Conservation (phyloP, 2,888 invertebrate species). For the Cryptocephalus primarius region DNA sequence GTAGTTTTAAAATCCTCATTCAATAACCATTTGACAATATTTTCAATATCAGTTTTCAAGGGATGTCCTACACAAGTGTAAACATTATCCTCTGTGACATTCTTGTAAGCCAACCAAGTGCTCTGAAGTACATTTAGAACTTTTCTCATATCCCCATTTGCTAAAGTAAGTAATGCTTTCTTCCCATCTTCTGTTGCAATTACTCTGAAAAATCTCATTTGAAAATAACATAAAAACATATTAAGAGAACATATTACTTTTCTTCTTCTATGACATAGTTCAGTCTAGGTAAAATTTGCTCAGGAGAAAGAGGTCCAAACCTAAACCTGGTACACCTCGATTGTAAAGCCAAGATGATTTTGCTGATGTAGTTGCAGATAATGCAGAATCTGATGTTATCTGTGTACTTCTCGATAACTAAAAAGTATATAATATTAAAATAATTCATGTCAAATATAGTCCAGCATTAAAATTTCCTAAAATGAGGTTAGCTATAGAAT, state of each 20-base stretch:
- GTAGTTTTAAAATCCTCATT: conserved; percentile 64
- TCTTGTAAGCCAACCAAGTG: conserved; percentile 84
- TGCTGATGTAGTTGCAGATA: conserved; percentile 96
- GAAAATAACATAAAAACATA: background rate
- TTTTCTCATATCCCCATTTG: conserved; percentile 96
- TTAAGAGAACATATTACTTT: conserved; percentile 46
- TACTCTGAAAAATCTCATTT: conserved; percentile 46
- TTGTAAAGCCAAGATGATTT: conserved; percentile 97
- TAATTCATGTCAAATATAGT: too few relatives aligned
- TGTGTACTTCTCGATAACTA: conserved; percentile 98
- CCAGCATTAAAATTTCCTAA: too few relatives aligned
- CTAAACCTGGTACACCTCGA: conserved; percentile 95
- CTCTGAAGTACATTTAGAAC: conserved; percentile 95
- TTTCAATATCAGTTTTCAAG: conserved; percentile 74
- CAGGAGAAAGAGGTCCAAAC: conserved; percentile 78
- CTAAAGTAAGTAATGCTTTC: conserved; percentile 76
- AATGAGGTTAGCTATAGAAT: too few relatives aligned
- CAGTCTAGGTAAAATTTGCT: conserved; percentile 83
- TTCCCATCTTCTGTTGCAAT: conserved; percentile 79
- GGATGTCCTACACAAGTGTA: conserved; percentile 98
- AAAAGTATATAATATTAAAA: conserved; percentile 18
- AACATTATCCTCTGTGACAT: conserved; percentile 81
- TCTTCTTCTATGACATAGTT: conserved; percentile 74
- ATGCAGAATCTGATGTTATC: conserved; percentile 97
- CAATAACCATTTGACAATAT: conserved; percentile 76